Conservation (phyloP, 2,113 vertebrate genomes). For the Sialia sialis region DNA sequence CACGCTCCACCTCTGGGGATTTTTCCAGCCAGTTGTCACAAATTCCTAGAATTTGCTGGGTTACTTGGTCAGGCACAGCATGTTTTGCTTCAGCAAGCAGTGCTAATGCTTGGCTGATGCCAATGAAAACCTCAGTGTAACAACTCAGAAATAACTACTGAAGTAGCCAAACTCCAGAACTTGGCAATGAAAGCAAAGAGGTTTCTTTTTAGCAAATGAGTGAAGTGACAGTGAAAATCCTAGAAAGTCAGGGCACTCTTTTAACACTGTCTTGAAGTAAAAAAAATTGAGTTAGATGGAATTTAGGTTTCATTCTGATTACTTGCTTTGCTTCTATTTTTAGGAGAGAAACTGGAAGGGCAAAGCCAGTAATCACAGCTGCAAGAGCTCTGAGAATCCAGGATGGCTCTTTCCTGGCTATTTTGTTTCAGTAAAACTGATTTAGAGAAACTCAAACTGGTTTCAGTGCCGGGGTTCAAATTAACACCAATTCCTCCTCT, state of each 20-base stretch:
- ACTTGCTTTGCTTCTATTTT: background rate
- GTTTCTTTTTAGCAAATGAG: background rate
- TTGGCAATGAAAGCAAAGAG: background rate
- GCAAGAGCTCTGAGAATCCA: background rate
- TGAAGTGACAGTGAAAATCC: background rate
- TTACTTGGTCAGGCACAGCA: background rate
- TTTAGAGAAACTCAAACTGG: background rate
- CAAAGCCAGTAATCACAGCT: background rate
- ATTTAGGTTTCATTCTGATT: background rate
- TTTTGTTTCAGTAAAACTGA: background rate
- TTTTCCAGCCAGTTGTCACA: background rate
- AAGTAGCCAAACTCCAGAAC: background rate
- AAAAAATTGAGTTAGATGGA: background rate
- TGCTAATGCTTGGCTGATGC: background rate
- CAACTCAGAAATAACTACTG: background rate
- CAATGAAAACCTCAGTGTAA: background rate
- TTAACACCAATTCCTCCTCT: background rate
- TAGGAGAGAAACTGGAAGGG: background rate
- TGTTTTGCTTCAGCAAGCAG: background rate
- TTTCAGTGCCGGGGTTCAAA: background rate
- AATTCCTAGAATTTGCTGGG: background rate
- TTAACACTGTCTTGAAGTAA: background rate
- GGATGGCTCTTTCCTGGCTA: background rate
- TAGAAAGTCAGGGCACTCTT: background rate
- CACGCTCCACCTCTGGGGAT: background rate